Evolutionary conservation across 2,888 invertebrate species (phyloP), one percentile per base, ranked within the genome.

Genomic region (Phalera bucephala): DNA sequence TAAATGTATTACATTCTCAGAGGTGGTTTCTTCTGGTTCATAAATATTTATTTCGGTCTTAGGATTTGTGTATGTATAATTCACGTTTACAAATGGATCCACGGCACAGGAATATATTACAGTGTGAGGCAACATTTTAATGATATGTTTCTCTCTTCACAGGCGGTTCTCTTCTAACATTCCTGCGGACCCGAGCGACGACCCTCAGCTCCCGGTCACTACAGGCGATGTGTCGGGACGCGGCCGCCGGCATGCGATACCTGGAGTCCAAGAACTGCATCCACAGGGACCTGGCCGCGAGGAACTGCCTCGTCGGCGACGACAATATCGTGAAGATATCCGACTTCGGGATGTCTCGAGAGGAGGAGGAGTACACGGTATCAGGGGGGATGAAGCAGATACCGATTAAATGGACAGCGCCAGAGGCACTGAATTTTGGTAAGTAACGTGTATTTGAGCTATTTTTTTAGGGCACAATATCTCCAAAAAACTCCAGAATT

Each of bases 371-470:
- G 76, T 99, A 99, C 65, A 97, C 96, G 44, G 98, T 98, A 25
- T 97, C 98, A 2, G 98, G 98, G 59, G 98, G 98, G 20, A 97
- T 98, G 96, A 98, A 99, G 83, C 98, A 98, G 90, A 98, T 99
- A 61, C 98, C 99, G 0, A 98, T 99, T 44, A 99, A 99, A 82
- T 99, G 99, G 99, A 99, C 98, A 0, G 98, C 98, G 1, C 99
- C 99, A 0, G 98, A 98, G 86, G 98, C 98, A 1, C 90, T 98
- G 7, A 97, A 98, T 83, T 98, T 96, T 76, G 98, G 98, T 93
- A 76, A 83, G 79, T 60, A 12, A n/a, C n/a, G n/a, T n/a, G n/a
- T n/a, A n/a, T n/a, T n/a, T n/a, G n/a, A n/a, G n/a, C n/a, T n/a
- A n/a, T n/a, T n/a, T n/a, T n/a, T n/a, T n/a, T n/a, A n/a, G n/a